phyloP scores from a whole-genome alignment of 2,888 invertebrate genomes.

The Drosophila pegasa region DNA sequence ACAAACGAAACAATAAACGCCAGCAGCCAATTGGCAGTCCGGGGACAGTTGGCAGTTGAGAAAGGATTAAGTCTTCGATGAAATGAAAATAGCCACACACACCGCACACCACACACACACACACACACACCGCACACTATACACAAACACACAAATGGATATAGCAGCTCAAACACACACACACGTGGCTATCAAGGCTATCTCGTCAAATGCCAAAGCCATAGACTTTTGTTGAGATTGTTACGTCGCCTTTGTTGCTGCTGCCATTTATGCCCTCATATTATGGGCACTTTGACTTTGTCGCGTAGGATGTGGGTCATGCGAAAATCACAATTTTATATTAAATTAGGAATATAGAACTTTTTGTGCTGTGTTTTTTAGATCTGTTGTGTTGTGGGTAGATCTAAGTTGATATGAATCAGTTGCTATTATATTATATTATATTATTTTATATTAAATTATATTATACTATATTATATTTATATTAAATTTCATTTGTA shows the following conservation, averaged over 20 bases:
- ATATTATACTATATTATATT: too few species aligned
- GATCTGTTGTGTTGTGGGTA: too few species aligned
- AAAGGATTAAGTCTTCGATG: constrained; percentile 76
- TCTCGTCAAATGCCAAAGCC: constrained; percentile 44
- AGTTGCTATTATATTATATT: too few species aligned
- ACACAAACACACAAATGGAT: constrained; percentile 13
- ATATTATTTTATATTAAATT: too few species aligned
- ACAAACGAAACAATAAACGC: constrained; percentile 47
- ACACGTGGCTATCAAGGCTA: constrained; percentile 34
- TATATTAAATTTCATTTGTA: too few species aligned
- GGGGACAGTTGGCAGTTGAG: constrained; percentile 37
- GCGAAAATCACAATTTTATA: not conserved
- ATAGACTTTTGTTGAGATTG: constrained; percentile 55
- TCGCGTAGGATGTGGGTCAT: not conserved
- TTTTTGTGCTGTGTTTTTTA: too few species aligned
- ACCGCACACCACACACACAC: constrained; percentile 14
- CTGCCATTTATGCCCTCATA: constrained; percentile 15
- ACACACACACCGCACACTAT: constrained; percentile 19
- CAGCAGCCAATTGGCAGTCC: constrained; percentile 49
- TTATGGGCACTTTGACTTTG: not conserved
- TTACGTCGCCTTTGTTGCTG: constrained; percentile 21
- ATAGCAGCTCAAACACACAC: constrained; percentile 6
- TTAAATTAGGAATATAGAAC: too few species aligned
- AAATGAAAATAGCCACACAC: constrained; percentile 51
- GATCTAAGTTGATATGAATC: too few species aligned